Evolutionary conservation across 1,140 invertebrate species (phyloP).

Genomic region (Caerostris darwini): DNA sequence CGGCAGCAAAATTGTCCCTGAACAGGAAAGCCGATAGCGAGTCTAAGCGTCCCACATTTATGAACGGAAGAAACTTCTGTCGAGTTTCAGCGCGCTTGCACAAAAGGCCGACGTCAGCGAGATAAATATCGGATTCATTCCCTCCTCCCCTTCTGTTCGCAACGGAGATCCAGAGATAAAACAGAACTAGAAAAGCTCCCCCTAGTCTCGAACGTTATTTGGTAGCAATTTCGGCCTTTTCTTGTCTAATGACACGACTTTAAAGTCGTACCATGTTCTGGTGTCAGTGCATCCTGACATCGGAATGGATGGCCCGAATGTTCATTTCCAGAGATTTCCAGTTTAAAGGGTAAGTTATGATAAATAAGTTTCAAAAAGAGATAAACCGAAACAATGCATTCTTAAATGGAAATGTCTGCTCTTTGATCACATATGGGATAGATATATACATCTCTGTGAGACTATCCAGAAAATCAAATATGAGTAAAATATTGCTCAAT

Average conservation of each 20-base stretch:
- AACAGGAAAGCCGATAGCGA: slow-evolving; percentile 8
- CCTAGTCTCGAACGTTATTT: background rate
- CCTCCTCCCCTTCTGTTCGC: background rate
- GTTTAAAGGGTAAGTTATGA: background rate
- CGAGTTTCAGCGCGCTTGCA: background rate
- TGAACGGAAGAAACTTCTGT: background rate
- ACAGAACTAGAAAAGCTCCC: background rate
- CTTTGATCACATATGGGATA: no score
- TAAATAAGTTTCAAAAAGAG: background rate
- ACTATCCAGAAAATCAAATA: no score
- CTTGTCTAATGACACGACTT: background rate
- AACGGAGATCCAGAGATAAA: slow-evolving; percentile 33
- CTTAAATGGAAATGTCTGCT: background rate
- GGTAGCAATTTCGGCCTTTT: background rate
- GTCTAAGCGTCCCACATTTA: background rate
- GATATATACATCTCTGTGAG: no score
- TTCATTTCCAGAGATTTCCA: background rate
- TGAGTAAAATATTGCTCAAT: no score
- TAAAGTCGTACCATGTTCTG: background rate
- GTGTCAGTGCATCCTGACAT: background rate
- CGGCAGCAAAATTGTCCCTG: background rate
- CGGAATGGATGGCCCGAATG: background rate
- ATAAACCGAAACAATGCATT: background rate
- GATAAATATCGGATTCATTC: slow-evolving; percentile 64
- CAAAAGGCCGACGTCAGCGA: slow-evolving; percentile 36